Evolutionary conservation across 2,113 vertebrate genomes (phyloP).

Genomic region (Syngnathoides biaculeatus): DNA sequence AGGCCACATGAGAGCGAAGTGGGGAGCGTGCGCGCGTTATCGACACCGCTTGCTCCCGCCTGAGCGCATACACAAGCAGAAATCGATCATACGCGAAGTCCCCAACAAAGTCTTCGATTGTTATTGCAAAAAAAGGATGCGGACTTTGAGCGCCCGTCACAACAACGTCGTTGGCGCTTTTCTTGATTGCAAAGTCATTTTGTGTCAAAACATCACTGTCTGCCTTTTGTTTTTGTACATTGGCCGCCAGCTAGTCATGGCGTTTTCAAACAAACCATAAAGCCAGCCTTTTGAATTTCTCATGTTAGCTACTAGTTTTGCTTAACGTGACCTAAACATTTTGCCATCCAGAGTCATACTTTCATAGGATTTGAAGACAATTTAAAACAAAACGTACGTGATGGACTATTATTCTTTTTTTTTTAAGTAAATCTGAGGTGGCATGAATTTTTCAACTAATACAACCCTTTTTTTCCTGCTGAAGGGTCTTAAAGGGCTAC

Average conservation of each 20-base stretch:
- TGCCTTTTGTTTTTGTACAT: background rate
- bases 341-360: no score
- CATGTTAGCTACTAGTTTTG: no score
- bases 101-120: background rate
- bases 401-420: no score
- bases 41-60: background rate
- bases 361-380: no score
- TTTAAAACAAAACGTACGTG: no score
- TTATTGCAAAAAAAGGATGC: background rate
- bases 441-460: no score
- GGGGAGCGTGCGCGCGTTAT: background rate
- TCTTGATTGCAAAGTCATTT: background rate
- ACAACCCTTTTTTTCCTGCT: no score
- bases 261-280: background rate
- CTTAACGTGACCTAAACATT: no score
- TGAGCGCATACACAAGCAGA: background rate
- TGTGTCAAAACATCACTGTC: background rate
- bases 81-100: background rate
- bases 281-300: background rate
- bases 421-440: no score
- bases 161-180: background rate
- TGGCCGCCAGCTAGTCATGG: background rate
- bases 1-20: background rate
- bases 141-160: slow-evolving; percentile 1
- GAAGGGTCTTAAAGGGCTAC: no score